Evolutionary conservation across 1,140 invertebrate genomes (phyloP), one percentile per base, ranked within the genome.

Genomic region (Zaprionus tsacasi): DNA sequence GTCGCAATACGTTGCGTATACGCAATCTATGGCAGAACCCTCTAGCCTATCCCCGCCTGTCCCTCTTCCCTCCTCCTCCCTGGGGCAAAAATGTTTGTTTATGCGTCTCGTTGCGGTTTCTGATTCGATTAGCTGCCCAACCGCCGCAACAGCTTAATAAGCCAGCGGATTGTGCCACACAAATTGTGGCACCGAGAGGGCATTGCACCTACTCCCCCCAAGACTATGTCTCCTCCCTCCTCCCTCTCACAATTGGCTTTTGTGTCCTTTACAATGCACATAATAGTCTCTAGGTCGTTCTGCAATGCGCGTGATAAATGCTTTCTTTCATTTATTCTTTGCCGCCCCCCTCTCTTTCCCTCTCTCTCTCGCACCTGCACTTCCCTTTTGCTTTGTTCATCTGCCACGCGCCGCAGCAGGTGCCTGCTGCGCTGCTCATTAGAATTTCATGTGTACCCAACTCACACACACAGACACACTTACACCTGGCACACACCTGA

Each of bases 61-160:
- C 15, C 15, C 45, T 6, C 33, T 35, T 33, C 30, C 4, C 30
- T 7, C 30, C 3, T 33, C 30, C 30, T 4, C 30, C 17, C 45
- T 25, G 33, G 30, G 52, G 45, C 45, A 25, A 50, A 30, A 13
- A 43, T 70, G 21, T 70, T 63, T 63, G 52, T 59, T 72, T 69
- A 54, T 48, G 66, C 33, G 52, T 66, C 21, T 57, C 38, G 21
- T 21, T 74, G 71, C 59, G 59, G 59, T 35, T 70, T 17, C 55
- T 75, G 72, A 75, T 75, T 75, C 59, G 72, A 75, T 75, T 75
- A 75, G 72, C 59, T 75, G 71, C 66, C 71, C 38, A 74, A 70
- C 58, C 67, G 25, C 56, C 21, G 45, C 45, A 17, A 12, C 45
- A 7, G 15, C 45, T 50, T 50, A 50, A 21, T 50, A 50, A 45